Evolutionary conservation across 2,113 vertebrate species (phyloP).

Genomic region (Cyprinus carpio): DNA sequence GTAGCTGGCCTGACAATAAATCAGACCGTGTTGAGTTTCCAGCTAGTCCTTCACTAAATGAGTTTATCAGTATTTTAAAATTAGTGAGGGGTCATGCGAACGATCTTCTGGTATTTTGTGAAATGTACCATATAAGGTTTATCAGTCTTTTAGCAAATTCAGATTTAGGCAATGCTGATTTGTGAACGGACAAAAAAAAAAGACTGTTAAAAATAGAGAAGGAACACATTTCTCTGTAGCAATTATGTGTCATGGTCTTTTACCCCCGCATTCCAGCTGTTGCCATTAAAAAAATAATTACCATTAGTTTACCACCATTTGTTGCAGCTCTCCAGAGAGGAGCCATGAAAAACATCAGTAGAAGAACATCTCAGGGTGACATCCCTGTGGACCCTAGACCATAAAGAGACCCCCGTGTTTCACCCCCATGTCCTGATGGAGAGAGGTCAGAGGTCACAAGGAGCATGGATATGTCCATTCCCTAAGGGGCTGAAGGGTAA

Average conservation of each 20-base stretch:
- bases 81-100: neutral
- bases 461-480: slow-evolving; percentile 66
- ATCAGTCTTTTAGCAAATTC: neutral
- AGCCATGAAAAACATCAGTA: slow-evolving; percentile 11
- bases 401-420: slow-evolving; percentile 66
- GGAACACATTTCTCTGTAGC: neutral
- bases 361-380: neutral
- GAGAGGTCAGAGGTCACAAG: slow-evolving; percentile 72
- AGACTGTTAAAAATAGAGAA: neutral
- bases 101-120: neutral
- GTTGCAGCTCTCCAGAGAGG: slow-evolving; percentile 22
- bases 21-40: slow-evolving; percentile 30
- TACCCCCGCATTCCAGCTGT: slow-evolving; percentile 8
- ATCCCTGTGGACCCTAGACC: slow-evolving; percentile 45
- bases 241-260: neutral
- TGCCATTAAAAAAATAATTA: slow-evolving; percentile 5
- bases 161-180: neutral
- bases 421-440: slow-evolving; percentile 65
- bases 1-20: slow-evolving; percentile 33
- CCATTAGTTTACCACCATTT: slow-evolving; percentile 23
- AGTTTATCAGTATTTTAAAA: slow-evolving; percentile 18
- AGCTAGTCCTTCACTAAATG: neutral
- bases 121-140: neutral
- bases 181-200: neutral
- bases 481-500: slow-evolving; percentile 72